Conservation (phyloP, 2,797 vertebrate genomes). For the Alectoris magna region DNA sequence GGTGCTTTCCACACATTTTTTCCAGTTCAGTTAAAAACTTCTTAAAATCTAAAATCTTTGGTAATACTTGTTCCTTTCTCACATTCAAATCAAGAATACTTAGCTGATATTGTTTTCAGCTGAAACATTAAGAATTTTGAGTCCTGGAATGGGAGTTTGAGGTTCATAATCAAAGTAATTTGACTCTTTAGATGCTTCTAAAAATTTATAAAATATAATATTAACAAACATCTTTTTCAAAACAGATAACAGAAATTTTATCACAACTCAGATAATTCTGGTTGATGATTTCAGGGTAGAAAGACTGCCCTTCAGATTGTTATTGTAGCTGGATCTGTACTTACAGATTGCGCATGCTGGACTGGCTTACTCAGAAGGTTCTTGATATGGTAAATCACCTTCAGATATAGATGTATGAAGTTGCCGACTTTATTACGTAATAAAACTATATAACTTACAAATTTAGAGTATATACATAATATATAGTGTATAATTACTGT, state of each 20-base stretch:
- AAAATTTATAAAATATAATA: not conserved
- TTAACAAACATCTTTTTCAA: not conserved
- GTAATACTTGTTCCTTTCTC: not conserved
- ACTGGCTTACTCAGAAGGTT: not conserved
- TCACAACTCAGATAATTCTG: not conserved
- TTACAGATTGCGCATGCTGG: not conserved
- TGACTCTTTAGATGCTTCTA: not conserved
- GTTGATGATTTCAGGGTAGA: not conserved
- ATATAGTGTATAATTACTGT: too few species aligned
- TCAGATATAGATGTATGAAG: not conserved
- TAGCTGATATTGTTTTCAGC: not conserved
- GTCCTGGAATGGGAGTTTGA: not conserved
- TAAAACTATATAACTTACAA: not conserved
- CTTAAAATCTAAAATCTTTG: not conserved
- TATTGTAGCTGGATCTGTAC: not conserved
- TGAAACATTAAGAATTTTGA: not conserved
- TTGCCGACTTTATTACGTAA: not conserved
- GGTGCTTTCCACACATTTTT: not conserved
- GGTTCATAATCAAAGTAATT: not conserved
- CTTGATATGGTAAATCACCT: not conserved
- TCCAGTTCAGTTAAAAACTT: not conserved
- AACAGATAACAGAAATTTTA: not conserved
- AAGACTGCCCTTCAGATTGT: not conserved
- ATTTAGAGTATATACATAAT: not conserved
- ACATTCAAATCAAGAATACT: not conserved